Evolutionary conservation across 2,888 invertebrate genomes (phyloP), one percentile per base, ranked within the genome.

Genomic region (Melipona beecheii): DNA sequence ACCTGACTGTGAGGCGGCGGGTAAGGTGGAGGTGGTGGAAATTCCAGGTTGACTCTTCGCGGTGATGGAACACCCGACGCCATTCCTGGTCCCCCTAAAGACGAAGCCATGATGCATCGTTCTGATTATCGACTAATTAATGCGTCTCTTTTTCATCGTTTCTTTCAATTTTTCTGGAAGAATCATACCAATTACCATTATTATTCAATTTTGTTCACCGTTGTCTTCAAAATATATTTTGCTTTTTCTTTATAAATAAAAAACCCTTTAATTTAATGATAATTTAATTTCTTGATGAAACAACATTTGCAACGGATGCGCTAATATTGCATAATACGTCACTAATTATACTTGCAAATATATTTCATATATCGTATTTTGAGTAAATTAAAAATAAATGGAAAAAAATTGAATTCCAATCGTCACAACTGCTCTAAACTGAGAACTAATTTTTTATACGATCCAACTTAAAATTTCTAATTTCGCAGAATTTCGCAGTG

Each of bases 1-100:
- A 89, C 92, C 86, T 93, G 92, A 84, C 92, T 93, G 86, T 93
- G 94, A 72, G 95, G 95, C 68, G 97, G 96, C 86, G 97, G 97
- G 93, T 97, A 97, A 83, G 96, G 96, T 87, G 97, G 97, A 89
- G 97, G 97, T 82, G 97, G 97, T 86, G 97, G 96, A 94, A 97
- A 97, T 95, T 97, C 96, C 95, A 97, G 96, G 95, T 92, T 94
- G 85, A 92, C 92, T 85, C 93, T 91, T 84, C 94, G 92, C 81
- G 93, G 91, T 82, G 90, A 81, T 81, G 89, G 81, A 75, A 91
- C 85, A 92, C 94, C 91, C 80, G 91, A 88, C 77, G 91, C 89
- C 91, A 91, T 85, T 87, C 93, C 93, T 87, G 93, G 87, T 75
- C 91, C 92, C 85, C 91, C 92, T 76, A 91, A 76, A 73, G 93